These are phyloP conservation scores for Probosciger aterrimus DNA, from an alignment of 2,113 vertebrate genomes.

Conservation along the genomic window DNA sequence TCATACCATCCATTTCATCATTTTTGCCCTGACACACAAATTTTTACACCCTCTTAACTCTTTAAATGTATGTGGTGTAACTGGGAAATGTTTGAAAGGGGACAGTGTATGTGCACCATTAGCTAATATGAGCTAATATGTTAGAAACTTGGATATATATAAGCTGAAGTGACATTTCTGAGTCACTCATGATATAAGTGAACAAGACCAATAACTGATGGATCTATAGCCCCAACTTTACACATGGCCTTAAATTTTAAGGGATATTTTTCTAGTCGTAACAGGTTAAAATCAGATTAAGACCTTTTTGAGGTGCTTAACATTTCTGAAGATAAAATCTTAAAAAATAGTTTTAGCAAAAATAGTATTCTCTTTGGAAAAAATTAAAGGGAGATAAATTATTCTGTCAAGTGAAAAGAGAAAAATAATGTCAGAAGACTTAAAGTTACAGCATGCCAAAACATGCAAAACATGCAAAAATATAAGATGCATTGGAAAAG, in stretches of 20 bases:
- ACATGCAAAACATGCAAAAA: background rate
- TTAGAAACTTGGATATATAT: background rate
- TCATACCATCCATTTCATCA: background rate
- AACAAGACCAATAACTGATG: background rate
- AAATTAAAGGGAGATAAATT: background rate
- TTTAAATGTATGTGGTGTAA: background rate
- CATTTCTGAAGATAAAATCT: background rate
- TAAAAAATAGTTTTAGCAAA: background rate
- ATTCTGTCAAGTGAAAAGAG: background rate
- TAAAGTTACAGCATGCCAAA: background rate
- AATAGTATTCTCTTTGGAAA: background rate
- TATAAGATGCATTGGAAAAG: background rate
- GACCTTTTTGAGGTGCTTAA: background rate
- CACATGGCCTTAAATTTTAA: background rate
- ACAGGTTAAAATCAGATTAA: background rate
- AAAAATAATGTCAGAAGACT: background rate
- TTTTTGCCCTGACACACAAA: background rate
- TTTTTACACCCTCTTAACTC: background rate
- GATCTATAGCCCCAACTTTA: background rate
- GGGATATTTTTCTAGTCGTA: background rate
- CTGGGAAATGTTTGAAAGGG: background rate
- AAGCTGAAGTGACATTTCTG: background rate
- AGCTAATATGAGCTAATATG: background rate
- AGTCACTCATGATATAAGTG: background rate
- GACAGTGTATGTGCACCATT: no score